phyloP scores from a whole-genome alignment of 2,888 invertebrate genomes.

The Stenchaetothrips biformis region DNA sequence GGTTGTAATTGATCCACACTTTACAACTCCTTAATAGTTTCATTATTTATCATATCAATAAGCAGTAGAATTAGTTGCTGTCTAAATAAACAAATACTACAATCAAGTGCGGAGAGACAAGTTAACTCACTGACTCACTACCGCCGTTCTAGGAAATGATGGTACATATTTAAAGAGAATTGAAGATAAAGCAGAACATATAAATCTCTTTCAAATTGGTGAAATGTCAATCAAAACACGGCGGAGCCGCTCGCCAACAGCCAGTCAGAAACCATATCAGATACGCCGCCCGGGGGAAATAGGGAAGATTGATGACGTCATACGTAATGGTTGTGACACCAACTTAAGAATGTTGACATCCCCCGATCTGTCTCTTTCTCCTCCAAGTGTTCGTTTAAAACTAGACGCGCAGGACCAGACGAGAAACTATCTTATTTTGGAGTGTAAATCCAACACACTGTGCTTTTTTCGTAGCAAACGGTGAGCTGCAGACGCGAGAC shows the following conservation, averaged over 20 bases:
- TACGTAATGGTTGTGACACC: too few species aligned
- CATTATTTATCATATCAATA: neutral
- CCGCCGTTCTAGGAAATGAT: neutral
- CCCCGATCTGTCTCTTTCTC: too few species aligned
- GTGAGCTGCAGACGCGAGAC: too few species aligned
- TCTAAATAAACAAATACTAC: neutral
- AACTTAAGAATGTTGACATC: too few species aligned
- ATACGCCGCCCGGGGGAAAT: too few species aligned
- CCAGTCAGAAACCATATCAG: neutral
- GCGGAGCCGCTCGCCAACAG: constrained; percentile 1
- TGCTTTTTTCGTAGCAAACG: too few species aligned
- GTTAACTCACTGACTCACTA: neutral
- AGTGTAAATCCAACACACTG: too few species aligned
- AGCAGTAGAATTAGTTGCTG: neutral
- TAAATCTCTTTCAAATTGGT: neutral
- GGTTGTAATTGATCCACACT: neutral
- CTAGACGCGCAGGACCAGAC: too few species aligned
- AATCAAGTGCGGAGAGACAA: neutral
- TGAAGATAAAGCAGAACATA: neutral
- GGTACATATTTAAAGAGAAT: neutral
- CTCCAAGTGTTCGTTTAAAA: too few species aligned
- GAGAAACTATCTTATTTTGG: too few species aligned
- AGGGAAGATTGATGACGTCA: too few species aligned
- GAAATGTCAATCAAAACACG: constrained; percentile 25
- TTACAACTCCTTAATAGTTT: neutral